Base-by-base conservation (phyloP, 2,113 vertebrate species). In the Osmerus eperlanus region DNA sequence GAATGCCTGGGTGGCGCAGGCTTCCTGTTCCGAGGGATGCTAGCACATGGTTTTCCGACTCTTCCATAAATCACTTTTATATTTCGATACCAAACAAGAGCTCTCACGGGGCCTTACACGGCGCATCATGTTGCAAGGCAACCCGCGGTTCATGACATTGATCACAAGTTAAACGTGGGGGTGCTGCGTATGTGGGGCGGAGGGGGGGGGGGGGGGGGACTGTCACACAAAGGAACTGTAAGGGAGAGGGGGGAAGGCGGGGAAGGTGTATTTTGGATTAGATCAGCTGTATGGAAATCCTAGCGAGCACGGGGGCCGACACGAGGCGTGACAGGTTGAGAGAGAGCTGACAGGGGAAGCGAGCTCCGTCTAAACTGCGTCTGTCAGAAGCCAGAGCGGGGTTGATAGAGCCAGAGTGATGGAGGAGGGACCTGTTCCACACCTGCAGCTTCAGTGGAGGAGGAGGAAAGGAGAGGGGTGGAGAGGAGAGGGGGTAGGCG, bases 401-500 rank as follows among this genome's bases (percentile, higher is more conserved):
- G 25, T 19, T 18, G 63, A 65, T 65, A 25, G 32, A 14, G 23
- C 29, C 32, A 8, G 61, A 41, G 72, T 78, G 84, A 86, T 85
- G 81, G 83, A 84, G 73, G 81, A 60, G 75, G 1, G 4, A 41
- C 74, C 70, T 8, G 78, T 8, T 65, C 41, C 73, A 61, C 85
- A 87, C 81, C 85, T 85, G 85, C 69, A 2, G 71, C 79, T 83
- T 67, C 54, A 56, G 79, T 73, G 67, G 61, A 75, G 77, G 68
- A 83, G 68, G 15, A 54, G 55, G 16, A n/a, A 18, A n/a, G 7
- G 16, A 36, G 36, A n/a, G 15, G 64, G 36, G 11, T 18, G 11
- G 41, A 81, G 74, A 71, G 23, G 73, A 3, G 68, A n/a, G 3
- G n/a, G 61, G n/a, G 61, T 28, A 3, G 25, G 25, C 25, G 32